These are phyloP conservation scores for Isichthys henryi DNA, from an alignment of 2,113 vertebrate species.

Conservation along the genomic window DNA sequence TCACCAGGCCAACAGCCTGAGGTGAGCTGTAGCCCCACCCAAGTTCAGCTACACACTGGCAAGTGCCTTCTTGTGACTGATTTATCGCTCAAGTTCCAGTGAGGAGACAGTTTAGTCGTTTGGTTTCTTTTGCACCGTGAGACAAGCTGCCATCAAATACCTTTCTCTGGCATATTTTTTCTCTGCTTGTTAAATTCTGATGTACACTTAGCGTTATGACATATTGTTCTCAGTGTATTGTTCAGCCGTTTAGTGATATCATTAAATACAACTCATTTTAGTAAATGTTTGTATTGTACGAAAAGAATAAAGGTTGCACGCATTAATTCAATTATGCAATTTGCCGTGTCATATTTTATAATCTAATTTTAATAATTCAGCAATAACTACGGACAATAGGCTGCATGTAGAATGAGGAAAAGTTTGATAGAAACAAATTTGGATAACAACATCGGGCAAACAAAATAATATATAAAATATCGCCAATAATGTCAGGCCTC, in stretches of 20 bases:
- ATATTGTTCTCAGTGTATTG: neutral
- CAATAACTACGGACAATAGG: neutral
- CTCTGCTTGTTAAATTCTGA: neutral
- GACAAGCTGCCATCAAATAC: neutral
- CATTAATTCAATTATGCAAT: neutral
- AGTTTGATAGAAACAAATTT: neutral
- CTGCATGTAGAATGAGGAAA: neutral
- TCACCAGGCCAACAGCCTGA: conserved; percentile 39
- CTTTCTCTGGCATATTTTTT: neutral
- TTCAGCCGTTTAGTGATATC: neutral
- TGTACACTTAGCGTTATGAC: neutral
- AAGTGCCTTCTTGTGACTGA: conserved; percentile 24
- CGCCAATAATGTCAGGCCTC: neutral
- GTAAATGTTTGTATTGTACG: neutral
- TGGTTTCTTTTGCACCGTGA: neutral
- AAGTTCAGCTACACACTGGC: neutral
- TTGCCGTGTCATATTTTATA: neutral
- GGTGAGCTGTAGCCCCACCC: conserved; percentile 43
- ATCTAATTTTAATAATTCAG: neutral
- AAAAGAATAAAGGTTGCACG: neutral
- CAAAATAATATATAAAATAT: neutral
- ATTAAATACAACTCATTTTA: neutral
- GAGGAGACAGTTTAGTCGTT: neutral
- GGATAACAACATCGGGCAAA: neutral
- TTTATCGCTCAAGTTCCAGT: neutral